Percentiles rank a stretch among this genome's conserved stretches.
Conservation (phyloP, 2,113 vertebrate genomes). For the Istiophorus platypterus region DNA sequence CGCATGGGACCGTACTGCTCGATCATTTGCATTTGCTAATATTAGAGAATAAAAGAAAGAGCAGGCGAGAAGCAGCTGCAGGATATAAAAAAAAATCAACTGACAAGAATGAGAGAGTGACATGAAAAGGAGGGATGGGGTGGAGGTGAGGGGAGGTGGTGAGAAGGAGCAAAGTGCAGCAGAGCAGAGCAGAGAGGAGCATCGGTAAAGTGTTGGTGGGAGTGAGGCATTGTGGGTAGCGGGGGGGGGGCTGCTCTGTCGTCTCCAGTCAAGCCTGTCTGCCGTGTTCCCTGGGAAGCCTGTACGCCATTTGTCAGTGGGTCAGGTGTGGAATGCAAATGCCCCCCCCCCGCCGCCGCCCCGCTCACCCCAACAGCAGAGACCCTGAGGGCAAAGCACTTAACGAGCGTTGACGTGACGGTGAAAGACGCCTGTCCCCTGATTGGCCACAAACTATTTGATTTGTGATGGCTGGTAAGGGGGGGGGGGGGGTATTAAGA, state of each 20-base stretch:
- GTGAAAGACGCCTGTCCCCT: slow-evolving; percentile 11
- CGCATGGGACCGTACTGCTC: no score
- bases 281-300: slow-evolving; percentile 59
- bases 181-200: slow-evolving; percentile 18
- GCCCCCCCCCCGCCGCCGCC: not conserved
- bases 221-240: not conserved
- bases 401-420: slow-evolving; percentile 63
- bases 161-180: slow-evolving; percentile 28
- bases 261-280: slow-evolving; percentile 61
- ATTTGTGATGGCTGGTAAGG: no score
- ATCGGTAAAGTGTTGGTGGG: not conserved
- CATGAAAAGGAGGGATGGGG: slow-evolving; percentile 8
- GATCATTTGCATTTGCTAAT: slow-evolving; percentile 9
- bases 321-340: slow-evolving; percentile 64
- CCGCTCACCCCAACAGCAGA: no score
- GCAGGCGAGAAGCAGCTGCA: not conserved
- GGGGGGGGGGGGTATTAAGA: no score
- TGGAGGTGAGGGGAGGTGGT: not conserved
- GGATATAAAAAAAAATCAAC: not conserved
- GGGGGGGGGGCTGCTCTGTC: slow-evolving; percentile 40
- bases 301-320: slow-evolving; percentile 54
- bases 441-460: no score
- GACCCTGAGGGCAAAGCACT: slow-evolving; percentile 39
- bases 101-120: slow-evolving; percentile 17
- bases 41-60: slow-evolving; percentile 2